Conservation (phyloP, 2,797 vertebrate genomes). For the Apogon talboti region DNA sequence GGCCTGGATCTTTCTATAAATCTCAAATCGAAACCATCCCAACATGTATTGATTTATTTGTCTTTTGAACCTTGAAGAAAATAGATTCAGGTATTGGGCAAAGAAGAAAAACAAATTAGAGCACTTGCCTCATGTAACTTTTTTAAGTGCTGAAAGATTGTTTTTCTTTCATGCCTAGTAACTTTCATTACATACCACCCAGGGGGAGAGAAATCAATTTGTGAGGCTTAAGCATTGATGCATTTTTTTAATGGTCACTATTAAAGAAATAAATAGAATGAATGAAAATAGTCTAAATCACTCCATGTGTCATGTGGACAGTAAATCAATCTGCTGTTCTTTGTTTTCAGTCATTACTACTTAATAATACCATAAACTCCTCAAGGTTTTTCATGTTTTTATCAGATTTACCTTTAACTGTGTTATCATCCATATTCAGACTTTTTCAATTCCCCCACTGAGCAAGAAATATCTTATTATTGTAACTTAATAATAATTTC, state of each 20-base stretch:
- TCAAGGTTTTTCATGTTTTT: conserved; percentile 15
- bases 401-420: background rate
- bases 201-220: conserved; percentile 82
- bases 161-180: conserved; percentile 82
- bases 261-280: conserved; percentile 33
- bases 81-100: conserved; percentile 62
- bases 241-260: conserved; percentile 63
- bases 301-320: conserved; percentile 58
- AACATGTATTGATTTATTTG: conserved; percentile 68
- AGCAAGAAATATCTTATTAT: background rate
- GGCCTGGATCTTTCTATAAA: conserved; percentile 63
- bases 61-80: conserved; percentile 70
- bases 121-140: conserved; percentile 70
- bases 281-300: conserved; percentile 53
- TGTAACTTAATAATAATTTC: background rate
- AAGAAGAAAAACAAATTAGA: conserved; percentile 67
- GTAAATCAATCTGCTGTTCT: conserved; percentile 64
- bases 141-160: conserved; percentile 79
- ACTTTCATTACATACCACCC: conserved; percentile 83
- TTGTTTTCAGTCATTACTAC: conserved; percentile 27
- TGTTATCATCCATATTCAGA: background rate
- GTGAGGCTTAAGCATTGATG: conserved; percentile 78
- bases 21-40: conserved; percentile 61
- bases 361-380: conserved; percentile 26
- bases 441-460: conserved; percentile 2